A percentile compares a stretch with the other conserved stretches of the same genome.
Evolutionary conservation across 2,797 vertebrate genomes (phyloP).

Genomic region (Microhierax caerulescens): DNA sequence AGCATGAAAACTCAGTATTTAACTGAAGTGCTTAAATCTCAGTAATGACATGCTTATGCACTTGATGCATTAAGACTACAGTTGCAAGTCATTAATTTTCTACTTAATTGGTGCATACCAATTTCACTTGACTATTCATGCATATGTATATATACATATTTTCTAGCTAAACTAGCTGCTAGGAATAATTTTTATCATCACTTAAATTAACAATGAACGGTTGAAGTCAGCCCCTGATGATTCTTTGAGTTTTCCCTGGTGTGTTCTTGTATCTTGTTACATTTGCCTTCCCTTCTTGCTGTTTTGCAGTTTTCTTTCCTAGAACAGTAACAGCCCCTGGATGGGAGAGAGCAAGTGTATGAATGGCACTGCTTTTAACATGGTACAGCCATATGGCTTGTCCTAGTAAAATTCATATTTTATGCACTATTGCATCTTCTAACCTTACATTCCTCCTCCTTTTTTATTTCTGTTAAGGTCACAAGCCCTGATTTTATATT

Average conservation of each 20-base stretch:
- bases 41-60: not conserved
- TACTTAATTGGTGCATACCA: not conserved
- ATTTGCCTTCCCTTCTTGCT: not conserved
- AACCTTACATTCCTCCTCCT: not conserved
- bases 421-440: accelerated
- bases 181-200: not conserved
- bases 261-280: not conserved
- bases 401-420: not conserved
- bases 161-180: not conserved
- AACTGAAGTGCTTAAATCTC: not conserved
- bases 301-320: not conserved
- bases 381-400: not conserved
- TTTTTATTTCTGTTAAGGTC: not conserved
- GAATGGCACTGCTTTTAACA: not conserved
- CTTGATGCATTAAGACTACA: not conserved
- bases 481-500: not conserved
- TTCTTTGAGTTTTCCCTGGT: not conserved
- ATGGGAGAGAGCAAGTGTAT: not conserved
- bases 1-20: not conserved
- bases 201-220: not conserved
- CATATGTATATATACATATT: not conserved
- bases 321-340: not conserved
- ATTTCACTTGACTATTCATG: not conserved
- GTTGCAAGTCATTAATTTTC: not conserved
- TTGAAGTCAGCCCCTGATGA: not conserved